A percentile compares a stretch with the other conserved stretches of the same genome.
These are phyloP conservation scores for Megaceryle maxima DNA, from an alignment of 2,113 vertebrate species.

Conservation along the genomic window DNA sequence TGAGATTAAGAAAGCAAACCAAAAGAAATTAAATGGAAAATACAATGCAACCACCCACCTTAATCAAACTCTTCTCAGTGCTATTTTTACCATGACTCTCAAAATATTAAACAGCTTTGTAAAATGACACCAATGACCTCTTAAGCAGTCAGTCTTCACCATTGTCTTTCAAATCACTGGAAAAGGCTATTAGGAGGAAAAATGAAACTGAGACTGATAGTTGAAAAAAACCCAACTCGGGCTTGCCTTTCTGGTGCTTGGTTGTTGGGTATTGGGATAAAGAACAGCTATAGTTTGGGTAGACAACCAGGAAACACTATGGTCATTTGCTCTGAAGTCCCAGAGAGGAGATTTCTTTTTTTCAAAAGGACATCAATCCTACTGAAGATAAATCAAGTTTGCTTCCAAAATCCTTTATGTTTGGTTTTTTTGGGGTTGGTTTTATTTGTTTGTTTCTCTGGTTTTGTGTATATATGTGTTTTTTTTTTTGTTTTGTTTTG, in stretches of 20 bases:
- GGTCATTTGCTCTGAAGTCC: neutral
- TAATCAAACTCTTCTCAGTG: neutral
- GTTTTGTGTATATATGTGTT: neutral
- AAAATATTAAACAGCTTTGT: neutral
- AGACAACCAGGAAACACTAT: neutral
- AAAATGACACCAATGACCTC: neutral
- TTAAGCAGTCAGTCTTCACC: neutral
- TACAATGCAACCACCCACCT: neutral
- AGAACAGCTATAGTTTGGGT: neutral
- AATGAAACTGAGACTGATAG: neutral
- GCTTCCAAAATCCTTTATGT: neutral
- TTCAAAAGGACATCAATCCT: neutral
- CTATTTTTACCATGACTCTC: neutral
- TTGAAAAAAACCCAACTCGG: neutral
- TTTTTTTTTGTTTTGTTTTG: neutral
- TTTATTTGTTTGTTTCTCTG: neutral
- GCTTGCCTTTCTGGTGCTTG: neutral
- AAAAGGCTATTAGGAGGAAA: neutral
- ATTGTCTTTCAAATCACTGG: neutral
- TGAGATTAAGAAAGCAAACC: conserved; percentile 11
- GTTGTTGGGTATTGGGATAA: neutral
- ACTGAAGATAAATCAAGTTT: neutral
- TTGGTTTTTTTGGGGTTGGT: no score
- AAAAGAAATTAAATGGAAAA: neutral
- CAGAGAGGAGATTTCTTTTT: neutral